Conservation (phyloP, 23 tunicate species). For the Trididemnum clinides region DNA sequence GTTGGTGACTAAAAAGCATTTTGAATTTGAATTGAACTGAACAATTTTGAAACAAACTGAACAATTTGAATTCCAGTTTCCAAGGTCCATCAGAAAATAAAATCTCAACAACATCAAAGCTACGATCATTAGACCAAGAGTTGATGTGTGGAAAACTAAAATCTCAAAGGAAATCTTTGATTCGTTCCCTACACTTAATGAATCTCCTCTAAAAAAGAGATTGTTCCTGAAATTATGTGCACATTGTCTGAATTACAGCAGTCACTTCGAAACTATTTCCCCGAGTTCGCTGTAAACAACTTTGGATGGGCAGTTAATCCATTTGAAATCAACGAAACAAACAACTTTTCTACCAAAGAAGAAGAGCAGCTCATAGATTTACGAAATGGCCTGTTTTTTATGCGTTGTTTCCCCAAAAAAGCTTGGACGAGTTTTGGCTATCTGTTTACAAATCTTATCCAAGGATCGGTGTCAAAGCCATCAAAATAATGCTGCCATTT, state of each 20-base stretch:
- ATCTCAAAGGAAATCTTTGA: no score
- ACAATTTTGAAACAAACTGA: no score
- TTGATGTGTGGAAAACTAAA: no score
- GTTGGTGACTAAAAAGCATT: no score
- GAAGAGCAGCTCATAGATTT: conserved; percentile 77
- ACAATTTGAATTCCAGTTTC: no score
- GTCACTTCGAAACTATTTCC: conserved; percentile 60
- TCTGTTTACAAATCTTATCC: conserved; percentile 53
- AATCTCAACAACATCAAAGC: no score
- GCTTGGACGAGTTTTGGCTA: conserved; percentile 50
- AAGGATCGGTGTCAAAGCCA: conserved; percentile 38
- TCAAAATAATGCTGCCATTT: conserved; percentile 64
- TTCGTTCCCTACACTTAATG: no score
- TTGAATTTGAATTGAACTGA: no score
- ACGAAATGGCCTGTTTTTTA: conserved; percentile 58
- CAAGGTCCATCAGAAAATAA: no score
- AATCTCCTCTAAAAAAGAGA: conserved; percentile 45
- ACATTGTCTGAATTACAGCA: conserved; percentile 60
- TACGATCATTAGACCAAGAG: no score
- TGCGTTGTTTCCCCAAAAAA: conserved; percentile 54
- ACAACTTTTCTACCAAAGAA: conserved; percentile 55
- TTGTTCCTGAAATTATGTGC: conserved; percentile 55
- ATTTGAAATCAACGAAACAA: conserved; percentile 67
- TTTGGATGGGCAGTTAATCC: conserved; percentile 61
- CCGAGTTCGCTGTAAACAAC: conserved; percentile 71